Evolutionary conservation across 37 sponge, comb jelly and placozoan species (phyloP).

Genomic region (Ephydatia muelleri): DNA sequence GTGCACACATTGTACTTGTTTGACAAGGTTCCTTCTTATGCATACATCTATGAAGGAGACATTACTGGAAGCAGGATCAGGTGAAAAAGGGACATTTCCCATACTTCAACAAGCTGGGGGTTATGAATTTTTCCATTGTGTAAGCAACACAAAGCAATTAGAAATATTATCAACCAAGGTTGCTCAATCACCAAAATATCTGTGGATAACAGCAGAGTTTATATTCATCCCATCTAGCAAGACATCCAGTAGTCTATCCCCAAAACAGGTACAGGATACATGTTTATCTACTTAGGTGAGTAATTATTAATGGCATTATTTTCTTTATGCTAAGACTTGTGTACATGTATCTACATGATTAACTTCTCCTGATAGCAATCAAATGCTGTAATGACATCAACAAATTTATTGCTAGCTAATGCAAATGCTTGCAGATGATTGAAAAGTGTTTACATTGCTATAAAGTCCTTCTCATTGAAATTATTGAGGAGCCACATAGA

Average conservation of each 20-base stretch:
- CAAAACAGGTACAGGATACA: background rate
- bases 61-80: constrained; percentile 23
- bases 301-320: background rate
- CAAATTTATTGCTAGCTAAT: too few relatives aligned
- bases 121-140: constrained; percentile 41
- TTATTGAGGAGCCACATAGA: background rate
- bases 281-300: background rate
- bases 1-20: too few relatives aligned
- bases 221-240: constrained; percentile 39
- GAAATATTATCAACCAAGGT: constrained; percentile 28
- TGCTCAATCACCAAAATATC: constrained; percentile 38
- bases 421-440: background rate
- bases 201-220: constrained; percentile 28
- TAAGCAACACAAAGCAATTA: constrained; percentile 28
- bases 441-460: background rate
- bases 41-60: constrained; percentile 9
- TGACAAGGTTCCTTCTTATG: constrained; percentile 14
- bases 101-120: constrained; percentile 23
- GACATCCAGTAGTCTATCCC: background rate
- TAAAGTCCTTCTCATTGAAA: background rate
- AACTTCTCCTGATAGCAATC: too few relatives aligned
- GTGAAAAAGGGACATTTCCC: constrained; percentile 36
- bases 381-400: too few relatives aligned
- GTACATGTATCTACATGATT: too few relatives aligned
- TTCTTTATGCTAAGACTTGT: background rate